These are phyloP conservation scores for Prosapia bicincta DNA, from an alignment of 2,888 invertebrate genomes.

Conservation along the genomic window DNA sequence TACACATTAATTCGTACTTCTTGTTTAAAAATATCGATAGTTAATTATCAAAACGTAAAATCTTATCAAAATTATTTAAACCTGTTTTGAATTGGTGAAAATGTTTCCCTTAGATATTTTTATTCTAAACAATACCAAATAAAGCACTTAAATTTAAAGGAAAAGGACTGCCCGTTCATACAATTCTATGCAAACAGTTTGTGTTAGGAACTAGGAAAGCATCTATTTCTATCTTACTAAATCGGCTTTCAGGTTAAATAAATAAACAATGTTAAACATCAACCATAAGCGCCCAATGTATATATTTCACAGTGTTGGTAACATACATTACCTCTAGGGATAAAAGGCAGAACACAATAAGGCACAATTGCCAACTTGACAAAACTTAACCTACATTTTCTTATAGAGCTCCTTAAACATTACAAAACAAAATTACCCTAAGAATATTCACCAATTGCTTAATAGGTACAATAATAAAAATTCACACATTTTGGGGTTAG, in stretches of 20 bases:
- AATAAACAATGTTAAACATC: slow-evolving; percentile 4
- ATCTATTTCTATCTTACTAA: no score
- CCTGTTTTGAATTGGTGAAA: no score
- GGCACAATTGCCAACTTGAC: slow-evolving; percentile 25
- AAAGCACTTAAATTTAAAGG: no score
- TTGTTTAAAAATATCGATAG: no score
- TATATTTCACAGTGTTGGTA: slow-evolving; percentile 4
- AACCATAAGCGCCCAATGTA: slow-evolving; percentile 18
- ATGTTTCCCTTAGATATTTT: no score
- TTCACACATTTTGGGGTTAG: slow-evolving; percentile 14
- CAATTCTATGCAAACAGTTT: no score
- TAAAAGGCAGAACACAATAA: slow-evolving; percentile 16
- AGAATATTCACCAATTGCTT: slow-evolving; percentile 27
- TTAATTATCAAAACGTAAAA: no score
- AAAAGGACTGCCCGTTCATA: no score
- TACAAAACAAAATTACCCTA: slow-evolving; percentile 8
- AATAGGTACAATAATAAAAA: slow-evolving; percentile 24
- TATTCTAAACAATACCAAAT: no score
- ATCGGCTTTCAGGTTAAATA: neutral
- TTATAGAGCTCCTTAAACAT: slow-evolving; percentile 18
- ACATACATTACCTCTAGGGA: slow-evolving; percentile 9
- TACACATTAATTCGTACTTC: no score
- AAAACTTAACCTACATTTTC: slow-evolving; percentile 22
- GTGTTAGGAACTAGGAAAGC: no score
- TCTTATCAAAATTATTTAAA: no score